A percentile compares a stretch with the other conserved stretches of the same genome.
These are phyloP conservation scores for Agrenia bidenticulata DNA, from an alignment of 2,888 invertebrate genomes.

Conservation along the genomic window DNA sequence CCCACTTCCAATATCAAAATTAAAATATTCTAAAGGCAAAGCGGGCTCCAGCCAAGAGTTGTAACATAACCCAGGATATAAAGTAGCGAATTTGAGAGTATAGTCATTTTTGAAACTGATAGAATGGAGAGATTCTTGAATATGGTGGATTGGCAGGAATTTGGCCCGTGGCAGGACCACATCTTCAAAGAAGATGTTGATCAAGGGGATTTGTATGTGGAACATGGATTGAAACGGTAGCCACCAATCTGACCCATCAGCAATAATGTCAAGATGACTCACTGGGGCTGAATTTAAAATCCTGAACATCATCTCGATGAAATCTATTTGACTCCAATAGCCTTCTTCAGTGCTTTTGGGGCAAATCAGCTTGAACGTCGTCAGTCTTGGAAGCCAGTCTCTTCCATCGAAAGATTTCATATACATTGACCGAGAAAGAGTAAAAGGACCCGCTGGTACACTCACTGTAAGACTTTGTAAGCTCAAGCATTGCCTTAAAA, in stretches of 20 bases:
- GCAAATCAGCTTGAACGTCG: conserved; percentile 8
- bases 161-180: neutral
- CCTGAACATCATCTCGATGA: neutral
- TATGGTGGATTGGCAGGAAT: conserved; percentile 1
- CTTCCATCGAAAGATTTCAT: neutral
- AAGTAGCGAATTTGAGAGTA: neutral
- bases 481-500: neutral
- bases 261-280: neutral
- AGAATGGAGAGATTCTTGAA: neutral
- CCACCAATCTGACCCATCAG: conserved; percentile 1
- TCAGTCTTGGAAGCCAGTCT: neutral
- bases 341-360: neutral
- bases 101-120: neutral
- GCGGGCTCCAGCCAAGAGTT: neutral
- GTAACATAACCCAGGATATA: neutral
- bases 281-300: neutral
- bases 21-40: neutral
- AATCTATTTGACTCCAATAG: neutral
- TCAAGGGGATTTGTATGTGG: neutral
- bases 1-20: conserved; percentile 2
- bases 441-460: neutral
- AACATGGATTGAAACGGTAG: conserved; percentile 11
- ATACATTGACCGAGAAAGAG: conserved; percentile 12
- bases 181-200: neutral
- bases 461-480: neutral